Percentiles rank a stretch among this genome's conserved stretches.
phyloP scores from a whole-genome alignment of 2,888 invertebrate genomes.

The Lithophane leautieri region DNA sequence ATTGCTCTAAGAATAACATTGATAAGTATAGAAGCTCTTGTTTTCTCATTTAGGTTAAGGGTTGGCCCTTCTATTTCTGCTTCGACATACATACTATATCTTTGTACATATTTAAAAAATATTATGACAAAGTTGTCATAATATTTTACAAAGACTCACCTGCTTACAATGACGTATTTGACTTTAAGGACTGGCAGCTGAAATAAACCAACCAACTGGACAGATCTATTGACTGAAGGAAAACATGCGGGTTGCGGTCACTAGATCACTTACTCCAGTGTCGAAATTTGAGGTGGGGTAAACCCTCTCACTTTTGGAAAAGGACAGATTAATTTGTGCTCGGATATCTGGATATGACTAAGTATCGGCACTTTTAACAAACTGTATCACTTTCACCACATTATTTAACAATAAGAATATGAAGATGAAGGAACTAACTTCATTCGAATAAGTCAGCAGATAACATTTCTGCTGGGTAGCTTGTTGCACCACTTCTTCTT shows the following conservation, averaged over 20 bases:
- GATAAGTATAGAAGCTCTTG: constrained; percentile 2
- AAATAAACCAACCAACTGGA: background rate
- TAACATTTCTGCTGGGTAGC: too few relatives aligned
- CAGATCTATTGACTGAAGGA: background rate
- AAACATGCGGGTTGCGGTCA: background rate
- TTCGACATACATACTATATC: background rate
- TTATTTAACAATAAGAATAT: background rate
- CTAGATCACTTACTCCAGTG: background rate
- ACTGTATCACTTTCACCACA: background rate
- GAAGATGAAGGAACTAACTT: background rate
- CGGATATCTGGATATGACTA: background rate
- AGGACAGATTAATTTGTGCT: too few relatives aligned
- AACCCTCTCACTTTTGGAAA: background rate
- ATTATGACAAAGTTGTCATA: too few relatives aligned
- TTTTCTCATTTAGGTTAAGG: constrained; percentile 9
- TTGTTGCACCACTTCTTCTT: too few relatives aligned
- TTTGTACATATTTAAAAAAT: too few relatives aligned
- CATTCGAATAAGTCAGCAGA: background rate
- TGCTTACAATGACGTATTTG: background rate
- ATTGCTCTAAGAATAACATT: constrained; percentile 24
- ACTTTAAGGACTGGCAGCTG: constrained; percentile 5
- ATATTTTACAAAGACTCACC: background rate
- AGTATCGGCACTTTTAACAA: background rate
- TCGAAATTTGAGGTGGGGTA: background rate
- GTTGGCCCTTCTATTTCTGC: background rate